Conservation (phyloP, 23 tunicate genomes). For the Clavelina lepadiformis region DNA sequence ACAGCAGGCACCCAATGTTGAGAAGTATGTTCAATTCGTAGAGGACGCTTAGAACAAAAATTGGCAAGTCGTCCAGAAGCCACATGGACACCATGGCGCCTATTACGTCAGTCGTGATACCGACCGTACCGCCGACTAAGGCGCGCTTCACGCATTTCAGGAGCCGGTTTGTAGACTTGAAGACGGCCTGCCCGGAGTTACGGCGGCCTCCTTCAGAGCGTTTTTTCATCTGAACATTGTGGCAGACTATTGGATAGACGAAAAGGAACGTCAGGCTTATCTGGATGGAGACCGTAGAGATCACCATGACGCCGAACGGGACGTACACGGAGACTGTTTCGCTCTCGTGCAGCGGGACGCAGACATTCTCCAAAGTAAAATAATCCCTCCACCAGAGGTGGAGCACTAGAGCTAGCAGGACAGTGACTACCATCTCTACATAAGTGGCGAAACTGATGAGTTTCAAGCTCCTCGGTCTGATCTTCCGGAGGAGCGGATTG, state of each 20-base stretch:
- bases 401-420: conserved; percentile 18
- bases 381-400: conserved; percentile 75
- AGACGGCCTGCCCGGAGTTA: neutral
- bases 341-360: conserved; percentile 9
- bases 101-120: conserved; percentile 54
- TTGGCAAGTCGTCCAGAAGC: conserved; percentile 40
- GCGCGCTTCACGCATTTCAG: conserved; percentile 61
- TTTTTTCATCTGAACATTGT: conserved; percentile 30
- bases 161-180: conserved; percentile 23
- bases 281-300: conserved; percentile 57
- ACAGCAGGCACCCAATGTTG: conserved; percentile 48
- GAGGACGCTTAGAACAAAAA: conserved; percentile 43
- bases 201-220: neutral
- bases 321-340: conserved; percentile 11
- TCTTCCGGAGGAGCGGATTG: conserved; percentile 34
- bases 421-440: conserved; percentile 42
- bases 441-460: conserved; percentile 42
- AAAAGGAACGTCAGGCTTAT: conserved; percentile 46
- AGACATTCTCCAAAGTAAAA: conserved; percentile 8
- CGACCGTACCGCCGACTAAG: conserved; percentile 40
- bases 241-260: conserved; percentile 46
- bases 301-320: conserved; percentile 42
- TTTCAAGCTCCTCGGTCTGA: conserved; percentile 37
- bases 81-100: conserved; percentile 55
- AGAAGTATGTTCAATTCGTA: conserved; percentile 45